phyloP scores from a whole-genome alignment of 2,888 invertebrate species.

The Drosophila trichaetosa region DNA sequence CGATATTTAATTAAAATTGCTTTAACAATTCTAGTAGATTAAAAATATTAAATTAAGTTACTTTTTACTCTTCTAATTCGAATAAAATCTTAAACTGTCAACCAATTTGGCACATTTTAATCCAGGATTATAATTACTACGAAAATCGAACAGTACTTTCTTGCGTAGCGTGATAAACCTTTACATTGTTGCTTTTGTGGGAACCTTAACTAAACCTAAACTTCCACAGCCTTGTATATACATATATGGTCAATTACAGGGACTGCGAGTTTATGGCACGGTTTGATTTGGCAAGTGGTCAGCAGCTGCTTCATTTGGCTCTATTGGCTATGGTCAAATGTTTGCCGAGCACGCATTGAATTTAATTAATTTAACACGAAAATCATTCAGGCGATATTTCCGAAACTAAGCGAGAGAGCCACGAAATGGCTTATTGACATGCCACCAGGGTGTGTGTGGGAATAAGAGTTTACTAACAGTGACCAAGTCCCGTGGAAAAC shows the following conservation, averaged over 20 bases:
- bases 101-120: not conserved
- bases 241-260: constrained; percentile 51
- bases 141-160: not conserved
- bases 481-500: constrained; percentile 5
- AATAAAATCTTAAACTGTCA: not conserved
- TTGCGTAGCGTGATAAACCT: not conserved
- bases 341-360: constrained; percentile 68
- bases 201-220: constrained; percentile 10
- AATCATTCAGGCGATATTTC: constrained; percentile 76
- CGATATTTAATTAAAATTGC: not conserved
- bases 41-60: not conserved
- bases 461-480: constrained; percentile 2
- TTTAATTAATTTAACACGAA: constrained; percentile 79
- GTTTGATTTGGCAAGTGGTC: constrained; percentile 60
- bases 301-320: constrained; percentile 39
- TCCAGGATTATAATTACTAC: not conserved
- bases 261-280: constrained; percentile 62
- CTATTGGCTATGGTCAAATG: constrained; percentile 66
- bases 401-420: constrained; percentile 61
- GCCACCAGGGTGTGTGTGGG: constrained; percentile 39
- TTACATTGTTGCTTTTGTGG: constrained; percentile 13
- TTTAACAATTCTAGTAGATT: rapidly evolving
- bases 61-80: not conserved
- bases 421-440: constrained; percentile 73
- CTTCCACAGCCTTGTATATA: constrained; percentile 24